These are phyloP conservation scores for Emys orbicularis DNA, from an alignment of 2,797 vertebrate genomes.

Conservation along the genomic window DNA sequence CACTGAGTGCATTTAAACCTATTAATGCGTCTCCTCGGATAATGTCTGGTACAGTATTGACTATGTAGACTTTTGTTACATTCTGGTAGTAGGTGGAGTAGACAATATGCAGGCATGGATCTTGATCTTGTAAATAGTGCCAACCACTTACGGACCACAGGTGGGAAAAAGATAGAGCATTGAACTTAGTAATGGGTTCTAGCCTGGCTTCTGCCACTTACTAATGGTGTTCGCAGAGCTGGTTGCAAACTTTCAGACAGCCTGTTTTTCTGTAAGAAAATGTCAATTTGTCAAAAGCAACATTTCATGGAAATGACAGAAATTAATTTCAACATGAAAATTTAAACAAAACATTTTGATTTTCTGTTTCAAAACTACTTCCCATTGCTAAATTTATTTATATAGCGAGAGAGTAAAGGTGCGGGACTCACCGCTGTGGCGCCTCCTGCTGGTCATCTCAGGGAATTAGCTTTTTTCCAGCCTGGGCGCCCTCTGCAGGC, in stretches of 20 bases:
- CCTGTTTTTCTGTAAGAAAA: neutral
- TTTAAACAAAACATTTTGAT: neutral
- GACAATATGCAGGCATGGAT: constrained; percentile 19
- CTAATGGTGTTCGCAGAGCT: neutral
- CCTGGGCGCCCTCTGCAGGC: too few relatives aligned
- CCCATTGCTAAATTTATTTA: too few relatives aligned
- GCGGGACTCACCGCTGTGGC: too few relatives aligned
- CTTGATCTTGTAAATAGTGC: neutral
- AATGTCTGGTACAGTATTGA: constrained; percentile 62
- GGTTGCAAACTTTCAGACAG: neutral
- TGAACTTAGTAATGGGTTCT: neutral
- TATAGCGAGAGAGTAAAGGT: too few relatives aligned
- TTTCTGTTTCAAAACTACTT: neutral
- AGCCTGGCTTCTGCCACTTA: neutral
- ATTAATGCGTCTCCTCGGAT: constrained; percentile 49
- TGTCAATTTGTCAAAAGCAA: neutral
- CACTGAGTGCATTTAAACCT: constrained; percentile 21
- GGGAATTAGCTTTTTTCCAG: too few relatives aligned
- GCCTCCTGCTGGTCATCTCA: too few relatives aligned
- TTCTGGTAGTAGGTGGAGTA: constrained; percentile 67
- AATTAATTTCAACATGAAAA: neutral
- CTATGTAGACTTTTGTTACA: constrained; percentile 49
- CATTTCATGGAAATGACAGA: accelerated
- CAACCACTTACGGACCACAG: neutral
- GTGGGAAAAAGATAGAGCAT: neutral